Evolutionary conservation across 2,113 vertebrate genomes (phyloP).

Genomic region (Cephalophus harveyi): DNA sequence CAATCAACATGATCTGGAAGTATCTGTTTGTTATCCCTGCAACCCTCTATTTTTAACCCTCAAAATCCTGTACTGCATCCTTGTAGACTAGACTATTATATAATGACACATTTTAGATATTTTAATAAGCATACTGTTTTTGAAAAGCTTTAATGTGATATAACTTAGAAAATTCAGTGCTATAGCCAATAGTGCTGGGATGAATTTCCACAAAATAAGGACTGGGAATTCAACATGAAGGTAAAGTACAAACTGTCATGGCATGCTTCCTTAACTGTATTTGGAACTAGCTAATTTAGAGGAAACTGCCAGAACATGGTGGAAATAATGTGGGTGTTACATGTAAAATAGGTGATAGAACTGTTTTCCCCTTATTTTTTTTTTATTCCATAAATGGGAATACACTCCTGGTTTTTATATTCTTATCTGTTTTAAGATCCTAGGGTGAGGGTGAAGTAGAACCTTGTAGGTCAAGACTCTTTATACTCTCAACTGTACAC

Average conservation of each 20-base stretch:
- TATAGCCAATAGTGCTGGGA: neutral
- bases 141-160: neutral
- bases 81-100: neutral
- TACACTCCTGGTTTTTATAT: neutral
- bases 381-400: neutral
- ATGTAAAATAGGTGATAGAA: neutral
- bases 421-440: neutral
- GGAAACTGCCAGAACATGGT: neutral
- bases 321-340: neutral
- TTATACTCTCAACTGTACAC: neutral
- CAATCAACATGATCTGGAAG: neutral
- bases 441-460: neutral
- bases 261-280: neutral
- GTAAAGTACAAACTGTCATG: neutral
- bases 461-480: neutral
- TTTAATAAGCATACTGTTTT: neutral
- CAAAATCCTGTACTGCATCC: neutral
- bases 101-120: neutral
- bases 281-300: neutral
- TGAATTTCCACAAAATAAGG: neutral
- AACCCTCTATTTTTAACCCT: neutral
- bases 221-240: neutral
- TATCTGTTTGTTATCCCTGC: neutral
- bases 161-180: neutral
- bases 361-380: neutral